Evolutionary conservation across 1,140 invertebrate genomes (phyloP), one percentile per base, ranked within the genome.

Genomic region (Rhizoglyphus robini): DNA sequence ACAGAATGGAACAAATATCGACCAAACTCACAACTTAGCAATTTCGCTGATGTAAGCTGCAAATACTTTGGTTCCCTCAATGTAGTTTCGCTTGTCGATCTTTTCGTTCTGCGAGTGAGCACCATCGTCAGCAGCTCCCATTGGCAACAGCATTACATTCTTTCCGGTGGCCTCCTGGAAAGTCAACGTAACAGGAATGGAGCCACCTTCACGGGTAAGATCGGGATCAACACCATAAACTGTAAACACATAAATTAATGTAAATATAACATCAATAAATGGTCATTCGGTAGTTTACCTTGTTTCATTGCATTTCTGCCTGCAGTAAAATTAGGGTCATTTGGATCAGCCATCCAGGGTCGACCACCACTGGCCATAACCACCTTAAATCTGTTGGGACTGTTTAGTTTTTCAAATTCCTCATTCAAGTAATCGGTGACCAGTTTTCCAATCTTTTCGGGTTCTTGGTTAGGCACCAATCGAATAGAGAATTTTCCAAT

Each of bases 91-190:
- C 63, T 87, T 79, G 78, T 96, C 86, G 69, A 97, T 82, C 76
- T 98, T 98, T 76, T 98, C 95, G 79, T 97, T 97, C 77, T 97
- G 95, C 0, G 92, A 95, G 80, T 99, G 95, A 65, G 94, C 93
- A 67, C 94, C 94, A 79, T 98, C 95, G 76, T 97, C 94, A 65
- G 85, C 86, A 68, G 85, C 83, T 57, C 95, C 95, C 51, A 81
- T 76, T 3, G 93, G 93, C 58, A 98, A 79, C 34, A 98, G 78
- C 67, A 97, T 80, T 30, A 96, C 90, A 79, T 90, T 96, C 74
- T 91, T 92, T 0, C 86, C 88, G 57, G 90, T 95, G 2, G 88
- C 82, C 76, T 92, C 84, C 77, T 94, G 84, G 58, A 86, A 79
- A 23, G 90, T 95, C 62, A 98, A 78, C 63, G 94, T 96, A 49